These are phyloP conservation scores for Butorides virescens DNA, from an alignment of 2,113 vertebrate species.

Conservation along the genomic window DNA sequence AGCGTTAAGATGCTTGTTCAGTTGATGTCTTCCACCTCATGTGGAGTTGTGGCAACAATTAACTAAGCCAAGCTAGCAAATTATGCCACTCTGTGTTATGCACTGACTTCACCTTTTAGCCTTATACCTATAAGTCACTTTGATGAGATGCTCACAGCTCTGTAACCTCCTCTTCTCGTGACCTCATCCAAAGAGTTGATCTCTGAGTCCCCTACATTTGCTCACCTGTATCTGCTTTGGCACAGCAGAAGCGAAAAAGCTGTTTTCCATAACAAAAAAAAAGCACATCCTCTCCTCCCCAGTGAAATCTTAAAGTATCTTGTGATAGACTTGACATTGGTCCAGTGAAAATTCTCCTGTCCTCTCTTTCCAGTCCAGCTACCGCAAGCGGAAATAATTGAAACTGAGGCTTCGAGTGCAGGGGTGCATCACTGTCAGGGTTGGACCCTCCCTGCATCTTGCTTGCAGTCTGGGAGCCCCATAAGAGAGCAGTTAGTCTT, in stretches of 20 bases:
- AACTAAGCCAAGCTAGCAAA: background rate
- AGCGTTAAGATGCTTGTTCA: accelerated
- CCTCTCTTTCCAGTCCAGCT: background rate
- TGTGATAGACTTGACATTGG: background rate
- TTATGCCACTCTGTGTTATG: background rate
- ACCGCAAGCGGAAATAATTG: background rate
- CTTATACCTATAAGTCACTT: background rate
- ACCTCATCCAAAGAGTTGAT: background rate
- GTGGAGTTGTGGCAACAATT: background rate
- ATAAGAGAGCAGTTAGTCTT: background rate
- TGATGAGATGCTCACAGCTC: background rate
- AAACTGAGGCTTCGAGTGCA: background rate
- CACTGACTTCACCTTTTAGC: background rate
- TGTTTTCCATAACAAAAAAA: background rate
- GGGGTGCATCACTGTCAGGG: background rate
- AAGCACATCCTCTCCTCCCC: accelerated
- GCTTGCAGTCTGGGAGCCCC: background rate
- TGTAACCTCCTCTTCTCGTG: background rate
- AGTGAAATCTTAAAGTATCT: background rate
- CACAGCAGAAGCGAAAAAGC: background rate
- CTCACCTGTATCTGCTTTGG: background rate
- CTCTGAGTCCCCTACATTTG: background rate
- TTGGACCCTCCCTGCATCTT: accelerated
- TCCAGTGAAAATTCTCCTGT: background rate
- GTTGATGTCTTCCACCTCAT: background rate